Base-by-base conservation (phyloP, 2,888 invertebrate genomes). In the Vannuccia rotundouncinata region DNA sequence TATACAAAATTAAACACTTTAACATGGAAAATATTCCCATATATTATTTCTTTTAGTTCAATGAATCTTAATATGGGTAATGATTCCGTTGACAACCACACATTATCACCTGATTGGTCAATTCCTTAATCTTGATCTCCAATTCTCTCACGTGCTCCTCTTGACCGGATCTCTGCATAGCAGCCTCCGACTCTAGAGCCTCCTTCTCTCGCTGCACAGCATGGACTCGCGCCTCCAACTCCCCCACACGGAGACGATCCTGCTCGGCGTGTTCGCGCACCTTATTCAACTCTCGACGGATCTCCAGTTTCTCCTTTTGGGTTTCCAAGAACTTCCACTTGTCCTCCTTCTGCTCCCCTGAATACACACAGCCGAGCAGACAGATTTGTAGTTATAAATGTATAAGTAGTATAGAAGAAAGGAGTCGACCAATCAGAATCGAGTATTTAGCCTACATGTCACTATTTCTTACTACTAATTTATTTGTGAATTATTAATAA, bases 251-350 rank as follows among this genome's bases (percentile, higher is more conserved):
- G n/a, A 27, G 80, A 13, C 29, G 22, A 25, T 80, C 80, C 5
- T 31, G 25, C 22, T 80, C 80, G 25, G 30, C 31, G 22, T 30
- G 22, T 45, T 80, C 59, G 25, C 30, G 80, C 10, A 59, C 30
- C n/a, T 80, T 59, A 17, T 30, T 79, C 79, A 80, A 25, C 25
- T 80, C 80, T 0, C 80, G 30, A 10, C 80, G 76, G 27, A 77
- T 59, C 30, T 79, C 78, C 17, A 80, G 79, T 29, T 79, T 78
- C 59, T 80, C 80, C 29, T 80, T 80, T 25, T 80, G 76, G 5
- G 77, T 45, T 1, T 80, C 80, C 27, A 80, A 79, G 10, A 80
- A 28, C 59, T 80, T 80, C 80, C 80, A 80, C 29, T 79, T 78
- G 22, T 80, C 80, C 80, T 80, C 78, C 31, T 59, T 80, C 28